phyloP scores from a whole-genome alignment of 1,140 invertebrate species.

The Drosophila sucinea region DNA sequence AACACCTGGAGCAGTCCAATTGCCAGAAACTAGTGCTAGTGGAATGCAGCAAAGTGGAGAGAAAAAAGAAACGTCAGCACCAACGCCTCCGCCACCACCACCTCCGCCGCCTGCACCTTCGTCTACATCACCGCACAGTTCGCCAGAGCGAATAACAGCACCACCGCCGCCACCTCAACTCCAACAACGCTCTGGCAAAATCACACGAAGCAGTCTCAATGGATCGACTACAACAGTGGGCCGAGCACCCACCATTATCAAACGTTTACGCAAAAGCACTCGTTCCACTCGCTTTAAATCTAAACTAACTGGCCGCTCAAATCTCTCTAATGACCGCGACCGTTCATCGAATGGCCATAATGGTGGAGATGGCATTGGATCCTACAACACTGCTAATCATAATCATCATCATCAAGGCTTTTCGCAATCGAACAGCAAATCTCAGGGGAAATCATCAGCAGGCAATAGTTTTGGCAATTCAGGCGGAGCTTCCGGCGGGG shows the following conservation, averaged over 20 bases:
- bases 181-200: slow-evolving; percentile 37
- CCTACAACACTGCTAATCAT: slow-evolving; percentile 24
- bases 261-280: slow-evolving; percentile 84
- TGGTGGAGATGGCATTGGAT: slow-evolving; percentile 39
- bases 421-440: slow-evolving; percentile 58
- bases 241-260: slow-evolving; percentile 57
- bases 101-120: neutral
- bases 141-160: neutral
- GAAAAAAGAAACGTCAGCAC: neutral
- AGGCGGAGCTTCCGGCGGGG: slow-evolving; percentile 12
- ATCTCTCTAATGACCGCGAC: neutral
- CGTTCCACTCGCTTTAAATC: slow-evolving; percentile 85
- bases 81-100: neutral
- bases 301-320: slow-evolving; percentile 44
- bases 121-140: neutral
- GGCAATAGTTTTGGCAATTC: slow-evolving; percentile 79
- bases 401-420: slow-evolving; percentile 9
- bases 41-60: neutral
- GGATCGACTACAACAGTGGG: slow-evolving; percentile 22
- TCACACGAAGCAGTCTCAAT: slow-evolving; percentile 63
- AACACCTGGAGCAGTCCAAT: neutral
- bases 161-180: slow-evolving; percentile 4
- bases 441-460: slow-evolving; percentile 47
- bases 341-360: slow-evolving; percentile 10
- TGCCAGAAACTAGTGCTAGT: neutral